A percentile compares a stretch with the other conserved stretches of the same genome.
These are phyloP conservation scores for Falco peregrinus DNA, from an alignment of 2,797 vertebrate genomes.

Conservation along the genomic window DNA sequence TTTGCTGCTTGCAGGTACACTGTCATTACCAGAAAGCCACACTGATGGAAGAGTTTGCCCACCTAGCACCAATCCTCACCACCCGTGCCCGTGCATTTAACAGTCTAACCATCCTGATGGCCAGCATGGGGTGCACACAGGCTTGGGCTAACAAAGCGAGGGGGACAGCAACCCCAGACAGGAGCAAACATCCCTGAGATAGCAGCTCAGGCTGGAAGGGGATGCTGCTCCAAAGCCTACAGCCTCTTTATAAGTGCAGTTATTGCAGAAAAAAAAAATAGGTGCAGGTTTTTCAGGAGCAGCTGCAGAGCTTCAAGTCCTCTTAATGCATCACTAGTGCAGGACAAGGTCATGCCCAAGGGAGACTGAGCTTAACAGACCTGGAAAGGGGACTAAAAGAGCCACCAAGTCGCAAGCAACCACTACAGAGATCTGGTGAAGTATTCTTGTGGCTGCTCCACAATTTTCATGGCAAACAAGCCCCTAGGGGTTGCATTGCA, in stretches of 20 bases:
- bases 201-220: neutral
- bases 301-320: neutral
- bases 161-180: too few species aligned
- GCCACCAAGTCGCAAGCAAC: neutral
- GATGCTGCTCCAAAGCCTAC: neutral
- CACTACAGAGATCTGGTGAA: accelerated
- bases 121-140: neutral
- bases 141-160: neutral
- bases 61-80: neutral
- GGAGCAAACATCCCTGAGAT: too few species aligned
- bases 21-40: neutral
- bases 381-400: neutral
- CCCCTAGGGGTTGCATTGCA: neutral
- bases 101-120: neutral
- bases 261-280: neutral
- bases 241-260: neutral
- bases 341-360: too few species aligned
- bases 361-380: neutral
- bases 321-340: neutral
- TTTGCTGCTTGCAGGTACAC: neutral
- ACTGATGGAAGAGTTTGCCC: too few species aligned
- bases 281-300: neutral
- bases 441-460: neutral
- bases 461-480: accelerated
- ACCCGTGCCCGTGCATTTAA: too few species aligned